These are phyloP conservation scores for Laticauda laticaudata DNA, from an alignment of 2,113 vertebrate species.

Conservation along the genomic window DNA sequence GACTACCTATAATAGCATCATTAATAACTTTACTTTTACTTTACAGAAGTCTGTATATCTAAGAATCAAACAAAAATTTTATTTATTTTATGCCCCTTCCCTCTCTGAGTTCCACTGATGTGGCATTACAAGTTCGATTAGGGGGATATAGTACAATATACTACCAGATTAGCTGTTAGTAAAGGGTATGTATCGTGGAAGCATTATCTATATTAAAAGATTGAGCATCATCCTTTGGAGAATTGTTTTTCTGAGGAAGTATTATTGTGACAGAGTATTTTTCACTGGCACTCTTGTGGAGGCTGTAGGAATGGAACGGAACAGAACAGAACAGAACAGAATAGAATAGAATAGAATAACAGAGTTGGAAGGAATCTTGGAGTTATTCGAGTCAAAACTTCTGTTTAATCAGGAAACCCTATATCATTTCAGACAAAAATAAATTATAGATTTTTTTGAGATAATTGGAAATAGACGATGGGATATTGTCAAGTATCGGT, in stretches of 20 bases:
- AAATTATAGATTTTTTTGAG: background rate
- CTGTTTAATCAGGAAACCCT: too few species aligned
- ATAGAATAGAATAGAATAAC: too few species aligned
- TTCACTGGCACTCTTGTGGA: background rate
- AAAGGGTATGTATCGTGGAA: background rate
- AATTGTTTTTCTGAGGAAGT: background rate
- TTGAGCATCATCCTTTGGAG: background rate
- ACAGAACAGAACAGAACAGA: too few species aligned
- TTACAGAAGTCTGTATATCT: background rate
- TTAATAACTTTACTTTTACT: background rate
- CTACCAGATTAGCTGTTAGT: background rate
- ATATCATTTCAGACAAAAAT: too few species aligned
- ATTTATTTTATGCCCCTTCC: background rate
- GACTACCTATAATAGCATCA: background rate
- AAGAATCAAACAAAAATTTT: background rate
- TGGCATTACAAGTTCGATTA: background rate
- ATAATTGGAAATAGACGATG: too few species aligned
- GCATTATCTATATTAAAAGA: background rate
- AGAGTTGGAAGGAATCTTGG: too few species aligned
- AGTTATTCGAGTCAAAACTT: too few species aligned
- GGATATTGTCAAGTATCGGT: background rate
- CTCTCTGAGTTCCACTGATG: background rate
- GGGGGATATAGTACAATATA: background rate
- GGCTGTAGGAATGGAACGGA: background rate
- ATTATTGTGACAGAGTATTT: background rate